Percentiles rank a stretch among this genome's conserved stretches.
phyloP scores from a whole-genome alignment of 1,140 invertebrate species.

The Dreissena rostriformis region DNA sequence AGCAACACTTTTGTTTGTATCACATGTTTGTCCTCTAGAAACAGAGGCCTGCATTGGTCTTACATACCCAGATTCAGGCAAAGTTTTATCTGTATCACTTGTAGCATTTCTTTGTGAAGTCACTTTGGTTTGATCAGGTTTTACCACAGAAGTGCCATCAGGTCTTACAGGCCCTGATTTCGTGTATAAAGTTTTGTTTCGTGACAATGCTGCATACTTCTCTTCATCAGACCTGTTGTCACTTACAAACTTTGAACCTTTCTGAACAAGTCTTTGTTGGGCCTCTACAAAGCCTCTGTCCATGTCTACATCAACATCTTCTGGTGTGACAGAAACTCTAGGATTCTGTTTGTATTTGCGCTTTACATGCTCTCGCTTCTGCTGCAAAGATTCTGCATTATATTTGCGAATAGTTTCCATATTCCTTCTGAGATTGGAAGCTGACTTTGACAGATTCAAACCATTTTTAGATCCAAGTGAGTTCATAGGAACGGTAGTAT shows the following conservation, averaged over 20 bases:
- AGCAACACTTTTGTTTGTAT: too few relatives aligned
- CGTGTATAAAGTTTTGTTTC: slow-evolving; percentile 43
- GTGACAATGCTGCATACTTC: slow-evolving; percentile 47
- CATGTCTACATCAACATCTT: slow-evolving; percentile 4
- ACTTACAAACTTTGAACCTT: slow-evolving; percentile 5
- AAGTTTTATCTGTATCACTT: too few relatives aligned
- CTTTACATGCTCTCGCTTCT: slow-evolving; percentile 36
- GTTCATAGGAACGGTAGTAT: background rate
- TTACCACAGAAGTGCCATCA: too few relatives aligned
- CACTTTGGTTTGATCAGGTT: too few relatives aligned
- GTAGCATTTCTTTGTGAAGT: too few relatives aligned
- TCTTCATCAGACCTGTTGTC: slow-evolving; percentile 54
- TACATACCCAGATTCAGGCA: too few relatives aligned
- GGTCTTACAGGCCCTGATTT: slow-evolving; percentile 32
- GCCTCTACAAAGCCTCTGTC: background rate
- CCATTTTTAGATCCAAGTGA: background rate
- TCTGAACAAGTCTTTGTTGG: background rate
- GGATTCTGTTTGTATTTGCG: slow-evolving; percentile 20
- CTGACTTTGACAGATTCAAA: slow-evolving; percentile 38
- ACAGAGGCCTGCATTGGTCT: too few relatives aligned
- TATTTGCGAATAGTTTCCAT: slow-evolving; percentile 39
- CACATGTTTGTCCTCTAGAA: too few relatives aligned
- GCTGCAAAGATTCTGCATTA: slow-evolving; percentile 32
- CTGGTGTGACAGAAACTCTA: slow-evolving; percentile 32
- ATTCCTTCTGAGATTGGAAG: slow-evolving; percentile 37